Base-by-base conservation (phyloP, 2,113 vertebrate genomes). In the Varanus komodoensis region DNA sequence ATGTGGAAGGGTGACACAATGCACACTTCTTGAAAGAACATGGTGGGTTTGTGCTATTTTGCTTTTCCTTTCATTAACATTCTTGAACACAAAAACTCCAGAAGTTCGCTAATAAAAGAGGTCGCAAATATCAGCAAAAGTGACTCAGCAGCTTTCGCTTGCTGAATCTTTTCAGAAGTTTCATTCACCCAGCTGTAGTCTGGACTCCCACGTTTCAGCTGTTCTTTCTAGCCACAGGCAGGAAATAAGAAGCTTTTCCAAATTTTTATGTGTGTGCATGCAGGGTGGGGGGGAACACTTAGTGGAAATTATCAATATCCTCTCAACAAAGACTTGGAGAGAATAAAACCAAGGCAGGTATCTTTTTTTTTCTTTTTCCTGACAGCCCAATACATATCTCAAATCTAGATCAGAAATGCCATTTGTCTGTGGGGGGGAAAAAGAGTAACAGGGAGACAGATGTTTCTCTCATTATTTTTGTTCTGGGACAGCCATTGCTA, bases 141-240 rank as follows among this genome's bases (percentile, higher is more conserved):
- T 90, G 94, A 95, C 95, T 96, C 92, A 90, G 95, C 93, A 93
- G 82, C 84, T 96, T 96, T 95, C 93, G 92, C 90, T 94, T 91
- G 88, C 90, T 71, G 77, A 90, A 77, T 93, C 94, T 88, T 86
- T 19, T 82, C 25, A 6, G 86, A 93, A 94, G 69, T 94, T 93
- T 92, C 87, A 95, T 94, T 95, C 95, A 96, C 94, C 95, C 96
- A 96, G 95, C 95, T 96, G 95, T 93, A 96, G 95, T 96, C 95
- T 96, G 92, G 95, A 95, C 93, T 95, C 95, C 95, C 95, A 96
- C 95, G 81, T 95, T 92, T 96, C 95, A 96, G 95, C 95, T 96
- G 96, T 96, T 96, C 94, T 79, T 93, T 95, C 94, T 93, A 95
- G 95, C 95, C 96, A 94, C 93, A 92, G 91, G 93, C 95, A 96